Evolutionary conservation across 1,140 invertebrate species (phyloP).

Genomic region (Nomia melanderi): DNA sequence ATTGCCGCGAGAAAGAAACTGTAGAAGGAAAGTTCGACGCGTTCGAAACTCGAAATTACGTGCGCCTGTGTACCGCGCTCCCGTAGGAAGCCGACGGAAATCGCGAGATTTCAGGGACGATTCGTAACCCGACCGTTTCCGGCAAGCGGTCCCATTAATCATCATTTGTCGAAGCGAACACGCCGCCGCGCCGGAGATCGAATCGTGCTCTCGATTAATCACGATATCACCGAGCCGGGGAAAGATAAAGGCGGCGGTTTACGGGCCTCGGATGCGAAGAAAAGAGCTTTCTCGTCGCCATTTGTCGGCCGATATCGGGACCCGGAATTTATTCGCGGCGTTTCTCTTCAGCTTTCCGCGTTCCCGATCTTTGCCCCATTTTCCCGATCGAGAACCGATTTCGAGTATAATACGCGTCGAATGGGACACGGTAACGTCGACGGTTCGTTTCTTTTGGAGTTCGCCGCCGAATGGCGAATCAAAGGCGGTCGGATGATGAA

Average conservation of each 20-base stretch:
- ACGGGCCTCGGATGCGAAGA: constrained; percentile 2
- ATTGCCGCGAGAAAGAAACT: no score
- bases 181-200: constrained; percentile 61
- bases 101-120: constrained; percentile 46
- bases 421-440: no score
- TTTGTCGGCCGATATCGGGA: constrained; percentile 45
- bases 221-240: constrained; percentile 57
- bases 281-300: constrained; percentile 21
- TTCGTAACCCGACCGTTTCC: constrained; percentile 34
- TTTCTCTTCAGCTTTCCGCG: no score
- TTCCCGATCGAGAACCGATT: background rate
- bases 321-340: constrained; percentile 51
- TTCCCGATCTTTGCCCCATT: no score
- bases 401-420: background rate
- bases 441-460: no score
- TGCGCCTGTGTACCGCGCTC: no score
- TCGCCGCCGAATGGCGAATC: no score
- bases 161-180: constrained; percentile 74
- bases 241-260: constrained; percentile 51
- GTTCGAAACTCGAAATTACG: no score
- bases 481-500: background rate
- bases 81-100: constrained; percentile 1
- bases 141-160: constrained; percentile 69
- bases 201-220: constrained; percentile 74
- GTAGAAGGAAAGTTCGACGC: no score